Base-by-base conservation (phyloP, 2,797 vertebrate species). In the Falco columbarius region DNA sequence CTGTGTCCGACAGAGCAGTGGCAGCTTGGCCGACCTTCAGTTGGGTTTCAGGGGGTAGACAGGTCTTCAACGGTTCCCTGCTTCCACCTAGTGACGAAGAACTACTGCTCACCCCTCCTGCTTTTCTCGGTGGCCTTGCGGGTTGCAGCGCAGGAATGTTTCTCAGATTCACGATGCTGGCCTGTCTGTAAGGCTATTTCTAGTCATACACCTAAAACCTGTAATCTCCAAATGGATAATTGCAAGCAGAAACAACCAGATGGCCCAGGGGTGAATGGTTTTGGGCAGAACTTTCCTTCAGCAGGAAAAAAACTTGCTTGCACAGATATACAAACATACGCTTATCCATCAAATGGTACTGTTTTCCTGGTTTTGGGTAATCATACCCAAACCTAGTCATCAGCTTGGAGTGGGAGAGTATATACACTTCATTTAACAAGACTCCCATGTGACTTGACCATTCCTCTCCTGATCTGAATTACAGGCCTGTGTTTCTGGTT, bases 61-160 rank as follows among this genome's bases (percentile, higher is more conserved):
- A 26, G 42, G 21, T 20, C n/a, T 84, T n/a, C 34, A 38, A 23
- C 17, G 10, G 89, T 90, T 94, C 96, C 67, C 66, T n/a, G 27
- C 89, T 81, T 92, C 96, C 97, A 96, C 59, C 96, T 91, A 93
- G 97, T 88, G 97, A 76, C 62, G 2, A 58, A 73, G 47, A 70
- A 10, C 29, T 68, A 1, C 58, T 40, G 32, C 49, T 94, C 46
- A 17, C 77, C 12, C 9, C 34, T 74, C 56, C 47, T 80, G 38
- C 34, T 49, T 71, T 63, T 49, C 52, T 63, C 15, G 26, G 2
- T 6, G 11, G 56, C 49, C 56, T 70, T 27, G n/a, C 38, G 58
- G 21, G 3, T 36, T 26, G 14, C 32, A 19, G 2, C 1, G 2
- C 6, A 9, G 22, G 54, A 58, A 23, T 1, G 6, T 89, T 86